Evolutionary conservation across 2,113 vertebrate genomes (phyloP), one percentile per base, ranked within the genome.

Genomic region (Collichthys lucidus): DNA sequence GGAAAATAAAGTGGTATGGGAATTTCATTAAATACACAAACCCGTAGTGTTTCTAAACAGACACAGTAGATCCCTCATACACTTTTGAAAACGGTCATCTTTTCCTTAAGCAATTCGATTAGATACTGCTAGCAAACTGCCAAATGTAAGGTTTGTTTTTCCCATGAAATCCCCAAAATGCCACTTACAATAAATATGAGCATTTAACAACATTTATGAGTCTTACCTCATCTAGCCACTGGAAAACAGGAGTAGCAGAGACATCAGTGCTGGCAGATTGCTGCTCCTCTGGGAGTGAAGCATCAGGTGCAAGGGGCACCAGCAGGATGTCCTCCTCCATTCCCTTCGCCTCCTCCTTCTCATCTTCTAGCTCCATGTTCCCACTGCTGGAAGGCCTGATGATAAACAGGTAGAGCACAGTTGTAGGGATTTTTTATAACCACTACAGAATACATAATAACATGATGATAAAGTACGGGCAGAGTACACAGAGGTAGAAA

Each of bases 161-260:
- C 12, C 11, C 12, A 9, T 52, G 3, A 64, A 74, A 49, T 1
- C 15, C 50, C 19, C 1, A 63, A 64, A 66, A 47, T 53, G 64
- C 44, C 60, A 63, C 16, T 50, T 1, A 24, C 1, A 68, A 26
- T 46, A 83, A 72, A 50, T 24, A 56, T 42, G 20, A 73, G 6
- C 2, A 20, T 47, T 26, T 15, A 84, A 0, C 24, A 31, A 44
- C 14, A 29, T 22, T 42, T 26, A 7, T 8, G 14, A 72, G 49
- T 94, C 56, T 71, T 93, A 99, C 97, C 97, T 98, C 96, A 77
- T 98, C 93, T 10, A 99, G 89, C 71, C 70, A 95, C 68, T 95
- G 94, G 86, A 97, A 95, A 9, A 94, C 96, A 86, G 94, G 93
- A 77, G 91, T 93, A 64, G 94, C 68, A 68, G 93, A 84, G 29